Base-by-base conservation (phyloP, 2,797 vertebrate species). In the Rachycentron canadum region DNA sequence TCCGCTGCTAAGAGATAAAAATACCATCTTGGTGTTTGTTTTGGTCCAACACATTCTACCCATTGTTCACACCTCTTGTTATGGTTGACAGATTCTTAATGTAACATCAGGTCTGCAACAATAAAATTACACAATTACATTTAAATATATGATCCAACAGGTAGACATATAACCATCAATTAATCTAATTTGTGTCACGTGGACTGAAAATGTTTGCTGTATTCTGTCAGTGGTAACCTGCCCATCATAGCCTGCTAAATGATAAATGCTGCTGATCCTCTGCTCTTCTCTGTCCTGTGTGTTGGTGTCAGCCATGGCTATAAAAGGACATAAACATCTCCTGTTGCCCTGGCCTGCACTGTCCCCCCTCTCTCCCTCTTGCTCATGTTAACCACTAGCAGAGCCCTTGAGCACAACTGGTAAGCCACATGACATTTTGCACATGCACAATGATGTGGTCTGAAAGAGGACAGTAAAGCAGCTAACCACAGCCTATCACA, bases 241-340 rank as follows among this genome's bases (percentile, higher is more conserved):
- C 76, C 87, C 47, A 52, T 60, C 73, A 82, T 43, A 87, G 79
- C 57, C 60, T 66, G 78, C 73, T 38, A 69, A 81, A 87, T 81
- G 79, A 91, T 81, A 76, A 92, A 93, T 85, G 84, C 76, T 73
- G 85, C 83, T 84, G 85, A 88, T 91, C 88, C 86, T 90, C 78
- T 76, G 84, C 74, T 89, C 83, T 66, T 69, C 84, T 76, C 84
- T 78, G 82, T 82, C 70, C 66, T 69, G 67, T 83, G 84, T 78
- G 83, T 78, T 84, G 86, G 89, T 88, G 92, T 95, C 92, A 91
- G 93, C 74, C 85, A 93, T 95, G 93, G 87, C 95, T 95, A 96
- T 96, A 95, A 95, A 96, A 95, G 95, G 95, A 89, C 93, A 96
- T 79, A 86, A 89, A 92, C 91, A 93, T 91, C 90, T 93, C 89